These are phyloP conservation scores for Ichneumon xanthorius DNA, from an alignment of 2,888 invertebrate species.

Conservation along the genomic window DNA sequence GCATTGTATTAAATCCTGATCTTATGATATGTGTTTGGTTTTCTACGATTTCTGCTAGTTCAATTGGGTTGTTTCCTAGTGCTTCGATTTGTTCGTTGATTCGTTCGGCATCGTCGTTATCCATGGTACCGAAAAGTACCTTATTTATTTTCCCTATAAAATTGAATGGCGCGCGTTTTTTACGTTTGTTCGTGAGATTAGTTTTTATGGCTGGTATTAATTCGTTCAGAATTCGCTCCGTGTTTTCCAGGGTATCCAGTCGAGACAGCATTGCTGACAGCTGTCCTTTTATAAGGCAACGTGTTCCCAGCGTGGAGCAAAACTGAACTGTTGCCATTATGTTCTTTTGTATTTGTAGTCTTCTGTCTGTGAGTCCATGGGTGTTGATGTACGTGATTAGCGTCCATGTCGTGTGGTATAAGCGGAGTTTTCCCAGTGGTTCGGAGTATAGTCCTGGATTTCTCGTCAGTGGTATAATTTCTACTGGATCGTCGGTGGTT, in stretches of 20 bases:
- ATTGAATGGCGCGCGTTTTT: too few species aligned
- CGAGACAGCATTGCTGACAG: not conserved
- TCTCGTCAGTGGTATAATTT: not conserved
- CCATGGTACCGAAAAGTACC: too few species aligned
- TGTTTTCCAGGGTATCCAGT: slow-evolving; percentile 8
- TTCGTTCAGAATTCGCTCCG: not conserved
- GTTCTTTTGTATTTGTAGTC: not conserved
- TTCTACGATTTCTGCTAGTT: too few species aligned
- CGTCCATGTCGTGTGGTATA: slow-evolving; percentile 28
- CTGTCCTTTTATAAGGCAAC: slow-evolving; percentile 16
- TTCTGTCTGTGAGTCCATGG: slow-evolving; percentile 9
- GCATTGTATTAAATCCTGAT: too few species aligned
- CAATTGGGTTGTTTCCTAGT: too few species aligned
- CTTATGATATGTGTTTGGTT: too few species aligned
- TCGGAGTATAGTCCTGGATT: slow-evolving; percentile 14
- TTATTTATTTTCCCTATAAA: too few species aligned
- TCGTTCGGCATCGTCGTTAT: too few species aligned
- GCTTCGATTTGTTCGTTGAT: too few species aligned
- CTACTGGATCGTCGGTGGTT: too few species aligned
- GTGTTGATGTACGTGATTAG: slow-evolving; percentile 30
- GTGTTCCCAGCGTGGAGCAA: not conserved
- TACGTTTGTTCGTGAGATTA: too few species aligned
- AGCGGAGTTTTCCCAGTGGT: slow-evolving; percentile 11
- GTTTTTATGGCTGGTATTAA: slow-evolving; percentile 13
- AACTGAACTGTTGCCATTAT: not conserved